phyloP scores from a whole-genome alignment of 2,888 invertebrate genomes.

The Caradrina clavipalpis region DNA sequence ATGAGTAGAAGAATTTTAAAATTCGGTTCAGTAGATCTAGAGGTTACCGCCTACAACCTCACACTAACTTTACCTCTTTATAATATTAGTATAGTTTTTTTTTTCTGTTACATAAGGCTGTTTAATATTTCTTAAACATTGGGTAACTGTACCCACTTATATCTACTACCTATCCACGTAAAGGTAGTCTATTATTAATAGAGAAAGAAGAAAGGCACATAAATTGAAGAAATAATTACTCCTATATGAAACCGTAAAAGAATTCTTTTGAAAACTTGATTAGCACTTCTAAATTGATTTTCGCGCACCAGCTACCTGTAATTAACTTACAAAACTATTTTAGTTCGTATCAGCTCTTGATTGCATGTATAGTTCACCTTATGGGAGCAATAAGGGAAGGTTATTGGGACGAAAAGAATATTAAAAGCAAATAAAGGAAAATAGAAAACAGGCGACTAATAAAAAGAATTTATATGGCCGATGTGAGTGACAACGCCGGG shows the following conservation, averaged over 20 bases:
- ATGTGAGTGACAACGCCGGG: no score
- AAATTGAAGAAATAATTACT: conserved; percentile 38
- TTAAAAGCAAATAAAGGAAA: not conserved
- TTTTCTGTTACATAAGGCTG: no score
- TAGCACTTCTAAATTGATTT: conserved; percentile 47
- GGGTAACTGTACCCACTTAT: no score
- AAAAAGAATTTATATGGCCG: no score
- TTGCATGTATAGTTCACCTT: conserved; percentile 9
- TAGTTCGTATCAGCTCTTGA: conserved; percentile 21
- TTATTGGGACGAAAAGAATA: not conserved
- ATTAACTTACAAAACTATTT: conserved; percentile 45
- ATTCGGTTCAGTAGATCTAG: no score
- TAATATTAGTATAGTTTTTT: no score
- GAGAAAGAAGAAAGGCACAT: conserved; percentile 4
- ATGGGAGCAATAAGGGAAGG: not conserved
- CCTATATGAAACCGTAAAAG: conserved; percentile 33
- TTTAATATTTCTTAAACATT: no score
- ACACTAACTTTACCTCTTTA: no score
- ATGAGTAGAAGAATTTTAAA: no score
- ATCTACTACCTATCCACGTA: not conserved
- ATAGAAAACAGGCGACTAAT: no score
- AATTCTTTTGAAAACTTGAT: conserved; percentile 45
- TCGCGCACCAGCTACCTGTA: conserved; percentile 32
- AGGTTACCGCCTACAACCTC: no score
- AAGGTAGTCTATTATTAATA: conserved; percentile 3